Percentiles rank a stretch among this genome's conserved stretches.
Evolutionary conservation across 2,797 vertebrate genomes (phyloP).

Genomic region (Microctenopoma steveboyesi): DNA sequence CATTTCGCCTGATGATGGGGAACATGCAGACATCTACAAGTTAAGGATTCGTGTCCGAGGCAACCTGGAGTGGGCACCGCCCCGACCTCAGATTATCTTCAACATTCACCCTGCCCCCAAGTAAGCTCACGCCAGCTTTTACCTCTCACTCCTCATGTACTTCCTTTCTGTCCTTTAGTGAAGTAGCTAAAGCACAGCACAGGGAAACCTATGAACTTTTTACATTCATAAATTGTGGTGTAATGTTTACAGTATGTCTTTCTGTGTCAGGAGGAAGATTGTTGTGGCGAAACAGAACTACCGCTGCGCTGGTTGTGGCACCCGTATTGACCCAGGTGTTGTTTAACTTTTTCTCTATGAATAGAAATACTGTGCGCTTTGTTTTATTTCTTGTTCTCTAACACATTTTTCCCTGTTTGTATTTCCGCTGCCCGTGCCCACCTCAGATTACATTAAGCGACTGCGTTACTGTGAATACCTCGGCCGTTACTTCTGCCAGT

Average conservation of each 20-base stretch:
- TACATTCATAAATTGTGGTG: not conserved
- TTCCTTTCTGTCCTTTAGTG: not conserved
- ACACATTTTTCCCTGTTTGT: not conserved
- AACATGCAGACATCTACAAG: slow-evolving; percentile 97
- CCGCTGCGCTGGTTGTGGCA: slow-evolving; percentile 96
- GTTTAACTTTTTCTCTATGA: not conserved
- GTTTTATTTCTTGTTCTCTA: not conserved
- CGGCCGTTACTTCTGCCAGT: slow-evolving; percentile 98
- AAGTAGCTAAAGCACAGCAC: too few relatives aligned
- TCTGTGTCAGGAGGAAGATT: slow-evolving; percentile 89
- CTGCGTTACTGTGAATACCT: slow-evolving; percentile 97
- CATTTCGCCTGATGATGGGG: slow-evolving; percentile 95
- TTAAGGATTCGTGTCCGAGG: slow-evolving; percentile 95
- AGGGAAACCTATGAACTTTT: not conserved
- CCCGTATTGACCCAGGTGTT: slow-evolving; percentile 92
- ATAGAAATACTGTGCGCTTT: not conserved
- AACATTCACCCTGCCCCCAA: slow-evolving; percentile 94
- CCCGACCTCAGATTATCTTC: slow-evolving; percentile 97
- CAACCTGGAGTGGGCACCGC: slow-evolving; percentile 98
- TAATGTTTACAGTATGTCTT: slow-evolving; percentile 1
- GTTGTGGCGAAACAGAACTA: slow-evolving; percentile 96
- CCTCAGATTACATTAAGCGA: slow-evolving; percentile 94
- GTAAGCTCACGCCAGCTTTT: slow-evolving; percentile 75
- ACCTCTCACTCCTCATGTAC: not conserved
- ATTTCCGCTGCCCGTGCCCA: slow-evolving; percentile 15